These are phyloP conservation scores for Nesogale talazaci DNA, from an alignment of 2,113 vertebrate species.

Conservation along the genomic window DNA sequence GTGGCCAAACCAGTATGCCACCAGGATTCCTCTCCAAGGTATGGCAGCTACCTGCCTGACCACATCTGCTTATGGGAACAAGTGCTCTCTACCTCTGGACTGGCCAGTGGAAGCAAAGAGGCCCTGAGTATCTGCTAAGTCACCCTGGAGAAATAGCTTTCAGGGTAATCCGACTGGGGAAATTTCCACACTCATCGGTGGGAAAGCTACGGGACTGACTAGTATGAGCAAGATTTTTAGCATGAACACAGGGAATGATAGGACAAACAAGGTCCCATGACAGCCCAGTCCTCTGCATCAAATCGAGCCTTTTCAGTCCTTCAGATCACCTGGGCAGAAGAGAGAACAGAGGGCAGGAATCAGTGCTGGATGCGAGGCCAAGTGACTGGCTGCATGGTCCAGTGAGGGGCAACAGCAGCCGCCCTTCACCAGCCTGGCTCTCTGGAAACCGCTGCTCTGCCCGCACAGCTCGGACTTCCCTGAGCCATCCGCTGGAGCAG, in stretches of 20 bases:
- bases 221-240: not conserved
- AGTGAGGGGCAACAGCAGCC: not conserved
- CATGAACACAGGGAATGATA: not conserved
- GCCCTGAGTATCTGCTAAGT: not conserved
- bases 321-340: too few relatives aligned
- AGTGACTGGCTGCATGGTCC: not conserved
- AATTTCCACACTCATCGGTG: not conserved
- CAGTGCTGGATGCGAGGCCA: rapidly evolving
- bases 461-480: not conserved
- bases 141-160: not conserved
- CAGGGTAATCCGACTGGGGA: not conserved
- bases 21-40: too few relatives aligned
- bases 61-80: not conserved
- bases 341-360: rapidly evolving
- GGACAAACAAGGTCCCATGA: not conserved
- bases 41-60: too few relatives aligned
- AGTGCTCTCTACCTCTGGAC: not conserved
- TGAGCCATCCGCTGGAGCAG: slow-evolving; percentile 51
- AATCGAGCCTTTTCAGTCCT: not conserved
- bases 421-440: not conserved
- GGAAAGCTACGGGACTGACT: not conserved
- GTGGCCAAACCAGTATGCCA: too few relatives aligned
- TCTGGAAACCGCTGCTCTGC: slow-evolving; percentile 26
- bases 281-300: not conserved
- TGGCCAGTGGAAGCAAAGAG: not conserved